Evolutionary conservation across 2,888 invertebrate species (phyloP), one percentile per base, ranked within the genome.

Genomic region (Tenodera sinensis): DNA sequence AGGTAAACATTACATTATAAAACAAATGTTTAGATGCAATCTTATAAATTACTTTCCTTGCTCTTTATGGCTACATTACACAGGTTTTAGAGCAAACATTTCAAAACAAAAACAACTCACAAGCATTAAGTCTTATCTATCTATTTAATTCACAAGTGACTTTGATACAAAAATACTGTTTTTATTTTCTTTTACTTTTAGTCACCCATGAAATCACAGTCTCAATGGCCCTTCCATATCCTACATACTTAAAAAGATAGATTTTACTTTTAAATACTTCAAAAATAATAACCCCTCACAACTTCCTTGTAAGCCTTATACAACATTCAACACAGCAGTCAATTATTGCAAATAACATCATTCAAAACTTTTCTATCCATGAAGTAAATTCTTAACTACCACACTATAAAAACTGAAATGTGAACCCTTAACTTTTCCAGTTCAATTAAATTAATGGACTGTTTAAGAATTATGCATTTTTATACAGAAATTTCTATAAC

Each of bases 141-240:
- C 85, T 86, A 89, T 27, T 83, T 89, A 85, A 89, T 89, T 83
- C 87, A 89, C 82, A 84, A 87, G 90, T 88, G 87, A 90, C 90
- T 89, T 83, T 89, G 42, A 88, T 90, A 90, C 88, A 90, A 90
- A 90, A 90, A 90, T 90, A 90, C 90, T 90, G 89, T 87, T 90
- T 90, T 88, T 83, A 83, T 89, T 87, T 30, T 87, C 54, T 81
- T 86, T 71, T 89, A 71, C 88, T 89, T 89, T 88, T 83, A 88
- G 89, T 89, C 89, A 89, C 89, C 88, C 88, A 88, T 83, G 88
- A 85, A 88, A 89, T 89, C 89, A 89, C 89, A 89, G 89, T 89
- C 89, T 89, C 88, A 85, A 85, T 86, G 88, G 88, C 88, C 89
- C 89, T 85, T 88, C 42, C 89, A 47, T 89, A 83, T 83, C 85